Percentiles rank a stretch among this genome's conserved stretches.
phyloP scores from a whole-genome alignment of 2,888 invertebrate genomes.

The Poecilus cupreus region DNA sequence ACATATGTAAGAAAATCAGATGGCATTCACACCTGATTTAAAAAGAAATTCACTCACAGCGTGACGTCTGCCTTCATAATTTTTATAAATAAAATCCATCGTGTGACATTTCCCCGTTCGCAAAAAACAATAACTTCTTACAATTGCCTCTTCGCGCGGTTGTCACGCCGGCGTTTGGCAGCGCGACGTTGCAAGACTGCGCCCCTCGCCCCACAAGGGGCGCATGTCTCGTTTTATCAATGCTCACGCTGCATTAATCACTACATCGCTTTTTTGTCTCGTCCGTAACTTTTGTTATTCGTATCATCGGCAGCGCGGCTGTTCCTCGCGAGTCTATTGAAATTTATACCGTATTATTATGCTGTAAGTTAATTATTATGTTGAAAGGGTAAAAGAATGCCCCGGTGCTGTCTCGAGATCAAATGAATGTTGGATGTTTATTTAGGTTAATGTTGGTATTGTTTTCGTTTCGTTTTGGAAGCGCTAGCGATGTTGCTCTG shows the following conservation, averaged over 20 bases:
- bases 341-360: slow-evolving; percentile 34
- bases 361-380: slow-evolving; percentile 16
- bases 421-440: neutral
- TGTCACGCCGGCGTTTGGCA: neutral
- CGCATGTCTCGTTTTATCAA: slow-evolving; percentile 46
- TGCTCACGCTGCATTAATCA: slow-evolving; percentile 55
- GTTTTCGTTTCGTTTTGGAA: neutral
- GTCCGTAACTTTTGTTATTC: slow-evolving; percentile 48
- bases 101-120: neutral
- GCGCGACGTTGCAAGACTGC: neutral
- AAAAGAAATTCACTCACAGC: no score
- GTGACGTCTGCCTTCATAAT: no score
- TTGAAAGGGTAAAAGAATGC: slow-evolving; percentile 11
- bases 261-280: slow-evolving; percentile 47
- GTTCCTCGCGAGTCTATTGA: slow-evolving; percentile 7
- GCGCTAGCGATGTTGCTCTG: no score
- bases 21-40: no score
- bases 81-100: no score
- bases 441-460: neutral
- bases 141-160: neutral
- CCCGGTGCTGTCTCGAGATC: neutral
- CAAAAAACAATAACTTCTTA: neutral
- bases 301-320: slow-evolving; percentile 14
- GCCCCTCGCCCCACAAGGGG: neutral
- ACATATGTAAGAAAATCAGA: no score